Percentiles rank a stretch among this genome's conserved stretches.
Conservation (phyloP, 2,888 invertebrate genomes). For the Oegoconia quadripuncta region DNA sequence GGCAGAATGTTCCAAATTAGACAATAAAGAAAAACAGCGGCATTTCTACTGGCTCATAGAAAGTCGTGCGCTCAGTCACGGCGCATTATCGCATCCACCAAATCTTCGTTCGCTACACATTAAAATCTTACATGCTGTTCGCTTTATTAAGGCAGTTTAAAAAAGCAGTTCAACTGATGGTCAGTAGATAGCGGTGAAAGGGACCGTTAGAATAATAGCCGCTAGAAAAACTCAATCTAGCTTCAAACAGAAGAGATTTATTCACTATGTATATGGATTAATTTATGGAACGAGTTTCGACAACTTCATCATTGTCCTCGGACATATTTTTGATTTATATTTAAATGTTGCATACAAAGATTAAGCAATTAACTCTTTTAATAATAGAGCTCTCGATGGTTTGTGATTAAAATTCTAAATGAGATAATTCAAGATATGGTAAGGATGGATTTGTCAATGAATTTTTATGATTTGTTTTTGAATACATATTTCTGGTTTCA, state of each 20-base stretch:
- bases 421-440: too few species aligned
- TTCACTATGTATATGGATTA: conserved; percentile 43
- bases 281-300: conserved; percentile 45
- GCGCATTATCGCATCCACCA: conserved; percentile 68
- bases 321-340: conserved; percentile 39
- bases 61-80: conserved; percentile 73
- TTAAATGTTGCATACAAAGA: conserved; percentile 19
- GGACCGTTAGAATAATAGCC: conserved; percentile 73
- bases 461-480: too few species aligned
- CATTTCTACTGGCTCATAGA: conserved; percentile 52
- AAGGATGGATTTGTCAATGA: too few species aligned
- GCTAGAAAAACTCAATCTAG: conserved; percentile 58
- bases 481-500: too few species aligned
- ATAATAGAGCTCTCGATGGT: conserved; percentile 21
- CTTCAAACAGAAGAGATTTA: conserved; percentile 29
- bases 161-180: conserved; percentile 72
- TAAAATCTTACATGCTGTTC: conserved; percentile 73
- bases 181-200: conserved; percentile 77
- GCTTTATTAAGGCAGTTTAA: conserved; percentile 71
- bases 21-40: conserved; percentile 39
- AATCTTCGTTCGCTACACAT: conserved; percentile 66
- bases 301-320: conserved; percentile 39
- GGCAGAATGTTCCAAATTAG: conserved; percentile 42
- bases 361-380: conserved; percentile 12
- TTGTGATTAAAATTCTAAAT: conserved; percentile 27